Evolutionary conservation across 2,888 invertebrate species (phyloP).

Genomic region (Mactromeris polynyma): DNA sequence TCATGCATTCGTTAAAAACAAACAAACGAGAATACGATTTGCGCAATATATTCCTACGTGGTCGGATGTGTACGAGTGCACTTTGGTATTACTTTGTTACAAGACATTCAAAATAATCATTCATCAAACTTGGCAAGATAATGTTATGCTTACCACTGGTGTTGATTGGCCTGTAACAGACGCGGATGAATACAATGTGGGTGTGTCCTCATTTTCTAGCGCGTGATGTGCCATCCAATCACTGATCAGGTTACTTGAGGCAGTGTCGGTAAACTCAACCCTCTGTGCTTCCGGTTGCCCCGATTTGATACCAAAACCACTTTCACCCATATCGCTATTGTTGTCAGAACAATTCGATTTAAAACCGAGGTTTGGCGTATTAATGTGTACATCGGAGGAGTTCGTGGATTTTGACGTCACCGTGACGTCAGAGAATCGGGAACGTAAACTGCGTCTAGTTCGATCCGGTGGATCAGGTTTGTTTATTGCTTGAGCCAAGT

Average conservation of each 20-base stretch:
- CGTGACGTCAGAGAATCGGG: not conserved
- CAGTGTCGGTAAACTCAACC: not conserved
- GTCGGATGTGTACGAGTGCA: no score
- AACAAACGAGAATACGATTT: no score
- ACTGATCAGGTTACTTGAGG: conserved; percentile 47
- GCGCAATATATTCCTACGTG: no score
- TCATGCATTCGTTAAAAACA: no score
- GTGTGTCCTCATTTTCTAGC: not conserved
- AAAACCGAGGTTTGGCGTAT: not conserved
- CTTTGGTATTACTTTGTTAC: no score
- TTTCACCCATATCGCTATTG: not conserved
- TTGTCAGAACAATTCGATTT: not conserved
- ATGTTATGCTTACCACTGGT: conserved; percentile 18
- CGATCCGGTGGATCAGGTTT: not conserved
- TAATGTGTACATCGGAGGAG: not conserved
- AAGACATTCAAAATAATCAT: no score
- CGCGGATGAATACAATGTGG: not conserved
- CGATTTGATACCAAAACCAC: not conserved
- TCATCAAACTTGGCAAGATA: not conserved
- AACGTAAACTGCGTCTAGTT: not conserved
- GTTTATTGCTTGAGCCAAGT: conserved; percentile 48
- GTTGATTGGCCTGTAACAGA: not conserved
- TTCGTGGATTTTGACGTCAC: not conserved
- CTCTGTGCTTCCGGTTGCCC: not conserved
- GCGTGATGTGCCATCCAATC: conserved; percentile 63